Evolutionary conservation across 2,113 vertebrate genomes (phyloP).

Genomic region (Megaceryle maxima): DNA sequence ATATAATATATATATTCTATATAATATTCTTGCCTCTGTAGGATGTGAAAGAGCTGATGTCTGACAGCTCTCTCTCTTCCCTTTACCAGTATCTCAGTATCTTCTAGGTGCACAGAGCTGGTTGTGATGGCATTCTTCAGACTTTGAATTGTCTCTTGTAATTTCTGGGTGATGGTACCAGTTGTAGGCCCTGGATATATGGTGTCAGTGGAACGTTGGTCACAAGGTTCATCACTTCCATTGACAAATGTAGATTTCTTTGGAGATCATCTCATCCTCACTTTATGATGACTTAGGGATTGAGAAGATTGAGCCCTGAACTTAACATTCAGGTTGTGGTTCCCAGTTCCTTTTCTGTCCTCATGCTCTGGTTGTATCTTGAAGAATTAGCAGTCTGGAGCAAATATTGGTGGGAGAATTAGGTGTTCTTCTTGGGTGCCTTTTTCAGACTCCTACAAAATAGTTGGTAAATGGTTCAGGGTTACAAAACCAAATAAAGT

Average conservation of each 20-base stretch:
- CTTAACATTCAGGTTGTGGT: neutral
- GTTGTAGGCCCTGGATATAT: neutral
- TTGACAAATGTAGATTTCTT: neutral
- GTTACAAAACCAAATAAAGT: neutral
- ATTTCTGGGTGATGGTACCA: neutral
- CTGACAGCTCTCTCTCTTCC: neutral
- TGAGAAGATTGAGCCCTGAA: neutral
- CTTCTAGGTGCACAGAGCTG: neutral
- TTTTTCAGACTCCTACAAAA: neutral
- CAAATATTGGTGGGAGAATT: neutral
- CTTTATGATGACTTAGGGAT: neutral
- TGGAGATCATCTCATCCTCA: neutral
- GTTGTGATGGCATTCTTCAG: neutral
- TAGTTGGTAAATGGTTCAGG: neutral
- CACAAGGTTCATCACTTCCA: neutral
- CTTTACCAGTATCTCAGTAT: neutral
- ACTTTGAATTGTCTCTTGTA: neutral
- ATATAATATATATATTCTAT: neutral
- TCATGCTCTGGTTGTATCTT: neutral
- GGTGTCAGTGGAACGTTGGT: neutral
- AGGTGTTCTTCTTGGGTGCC: neutral
- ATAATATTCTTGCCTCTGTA: neutral
- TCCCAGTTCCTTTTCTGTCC: neutral
- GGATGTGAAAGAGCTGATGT: neutral
- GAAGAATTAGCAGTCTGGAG: neutral